Evolutionary conservation across 2,888 invertebrate genomes (phyloP).

Genomic region (Mythimna impura): DNA sequence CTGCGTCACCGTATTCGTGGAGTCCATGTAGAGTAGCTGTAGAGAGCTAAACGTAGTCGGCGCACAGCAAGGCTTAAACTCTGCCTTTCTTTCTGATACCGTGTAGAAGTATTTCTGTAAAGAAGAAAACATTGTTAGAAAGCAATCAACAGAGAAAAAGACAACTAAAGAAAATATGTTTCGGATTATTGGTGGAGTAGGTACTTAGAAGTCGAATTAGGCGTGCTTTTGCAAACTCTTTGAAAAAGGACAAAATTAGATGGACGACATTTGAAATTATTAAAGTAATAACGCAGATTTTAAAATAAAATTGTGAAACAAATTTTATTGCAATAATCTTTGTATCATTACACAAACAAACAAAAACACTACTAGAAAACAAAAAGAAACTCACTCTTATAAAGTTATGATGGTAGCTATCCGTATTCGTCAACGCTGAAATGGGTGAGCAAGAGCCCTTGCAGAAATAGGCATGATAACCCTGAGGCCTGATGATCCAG

Average conservation of each 20-base stretch:
- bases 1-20: constrained; percentile 94
- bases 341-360: no score
- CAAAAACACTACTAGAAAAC: neutral
- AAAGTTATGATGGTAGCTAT: constrained; percentile 92
- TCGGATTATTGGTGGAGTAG: no score
- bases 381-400: constrained; percentile 92
- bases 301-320: no score
- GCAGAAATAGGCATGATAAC: constrained; percentile 97
- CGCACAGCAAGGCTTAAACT: constrained; percentile 96
- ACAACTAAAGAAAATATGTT: no score
- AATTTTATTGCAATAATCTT: no score
- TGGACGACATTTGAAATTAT: no score
- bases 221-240: no score
- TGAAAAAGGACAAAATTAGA: no score
- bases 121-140: constrained; percentile 40
- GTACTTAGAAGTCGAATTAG: no score
- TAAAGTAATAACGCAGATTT: no score
- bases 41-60: constrained; percentile 95
- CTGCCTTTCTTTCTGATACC: constrained; percentile 89
- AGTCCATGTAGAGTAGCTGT: constrained; percentile 95
- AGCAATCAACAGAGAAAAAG: no score
- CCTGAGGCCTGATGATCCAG: constrained; percentile 95
- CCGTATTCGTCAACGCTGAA: constrained; percentile 92
- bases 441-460: constrained; percentile 94
- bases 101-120: constrained; percentile 93